Evolutionary conservation across 2,797 vertebrate genomes (phyloP).

Genomic region (Chrysolophus pictus): DNA sequence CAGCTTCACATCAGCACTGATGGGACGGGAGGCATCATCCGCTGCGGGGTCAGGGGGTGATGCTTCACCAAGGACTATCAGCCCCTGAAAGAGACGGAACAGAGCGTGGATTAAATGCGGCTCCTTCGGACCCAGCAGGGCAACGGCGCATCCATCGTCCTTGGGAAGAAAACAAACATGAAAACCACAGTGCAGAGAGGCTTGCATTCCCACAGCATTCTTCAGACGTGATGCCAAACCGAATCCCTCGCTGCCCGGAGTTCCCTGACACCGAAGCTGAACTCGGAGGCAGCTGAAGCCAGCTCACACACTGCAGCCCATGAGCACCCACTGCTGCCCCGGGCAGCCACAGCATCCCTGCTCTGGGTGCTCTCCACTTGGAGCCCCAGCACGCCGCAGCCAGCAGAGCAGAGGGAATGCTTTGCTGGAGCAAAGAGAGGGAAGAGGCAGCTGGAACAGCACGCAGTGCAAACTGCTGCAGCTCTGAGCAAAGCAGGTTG

Average conservation of each 20-base stretch:
- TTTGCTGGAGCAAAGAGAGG: not conserved
- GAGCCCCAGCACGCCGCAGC: not conserved
- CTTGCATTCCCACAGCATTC: accelerated
- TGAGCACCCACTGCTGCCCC: not conserved
- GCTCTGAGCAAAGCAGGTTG: not conserved
- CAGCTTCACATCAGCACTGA: conserved; percentile 81
- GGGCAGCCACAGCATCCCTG: not conserved
- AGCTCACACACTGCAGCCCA: not conserved
- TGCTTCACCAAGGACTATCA: conserved; percentile 88
- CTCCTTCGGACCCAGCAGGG: not conserved
- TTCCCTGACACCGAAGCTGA: not conserved
- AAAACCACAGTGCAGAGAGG: accelerated
- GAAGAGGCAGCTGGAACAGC: not conserved
- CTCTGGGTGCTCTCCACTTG: accelerated
- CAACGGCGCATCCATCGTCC: accelerated
- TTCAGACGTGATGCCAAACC: not conserved
- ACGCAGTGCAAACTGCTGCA: not conserved
- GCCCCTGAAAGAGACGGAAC: conserved; percentile 82
- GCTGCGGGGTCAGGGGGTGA: conserved; percentile 74
- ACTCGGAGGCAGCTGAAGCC: not conserved
- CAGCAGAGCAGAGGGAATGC: not conserved
- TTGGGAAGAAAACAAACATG: not conserved
- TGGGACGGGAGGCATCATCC: conserved; percentile 70
- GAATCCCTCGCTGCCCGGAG: not conserved
- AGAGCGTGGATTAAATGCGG: not conserved